These are phyloP conservation scores for Epicauta chinensis DNA, from an alignment of 1,140 invertebrate species.

Conservation along the genomic window DNA sequence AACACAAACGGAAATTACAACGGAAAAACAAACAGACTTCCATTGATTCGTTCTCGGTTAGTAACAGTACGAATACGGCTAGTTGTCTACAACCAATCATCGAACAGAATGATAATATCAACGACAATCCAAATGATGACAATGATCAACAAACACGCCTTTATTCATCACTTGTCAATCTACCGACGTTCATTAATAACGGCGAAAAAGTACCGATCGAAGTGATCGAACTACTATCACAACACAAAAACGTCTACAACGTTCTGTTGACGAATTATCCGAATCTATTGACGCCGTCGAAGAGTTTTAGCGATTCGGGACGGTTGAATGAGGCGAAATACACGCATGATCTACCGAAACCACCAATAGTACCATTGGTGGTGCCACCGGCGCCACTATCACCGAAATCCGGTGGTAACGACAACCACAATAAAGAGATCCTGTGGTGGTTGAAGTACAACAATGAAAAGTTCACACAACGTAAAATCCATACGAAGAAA, in stretches of 20 bases:
- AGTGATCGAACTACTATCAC: conserved; percentile 65
- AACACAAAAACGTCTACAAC: conserved; percentile 62
- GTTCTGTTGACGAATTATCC: conserved; percentile 69
- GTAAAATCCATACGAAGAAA: conserved; percentile 41
- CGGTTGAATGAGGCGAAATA: conserved; percentile 40
- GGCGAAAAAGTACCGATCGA: conserved; percentile 68
- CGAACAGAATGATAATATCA: conserved; percentile 24
- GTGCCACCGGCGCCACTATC: conserved; percentile 40
- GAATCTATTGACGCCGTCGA: conserved; percentile 58
- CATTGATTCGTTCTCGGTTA: conserved; percentile 55
- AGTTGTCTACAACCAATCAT: conserved; percentile 44
- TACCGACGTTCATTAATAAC: conserved; percentile 75
- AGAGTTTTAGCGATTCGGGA: conserved; percentile 66
- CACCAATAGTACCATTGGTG: conserved; percentile 44
- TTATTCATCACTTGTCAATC: conserved; percentile 70
- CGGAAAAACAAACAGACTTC: conserved; percentile 54
- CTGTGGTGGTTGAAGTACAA: neutral
- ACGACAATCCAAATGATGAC: conserved; percentile 26
- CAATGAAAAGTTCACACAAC: conserved; percentile 42
- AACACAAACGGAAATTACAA: conserved; percentile 53
- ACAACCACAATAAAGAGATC: neutral
- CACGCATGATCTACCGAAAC: conserved; percentile 25
- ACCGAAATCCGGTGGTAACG: neutral
- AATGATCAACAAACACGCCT: conserved; percentile 39
- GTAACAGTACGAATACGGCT: conserved; percentile 58